Evolutionary conservation across 2,888 invertebrate species (phyloP), one percentile per base, ranked within the genome.

Genomic region (Scaptomyza cyrtandrae): DNA sequence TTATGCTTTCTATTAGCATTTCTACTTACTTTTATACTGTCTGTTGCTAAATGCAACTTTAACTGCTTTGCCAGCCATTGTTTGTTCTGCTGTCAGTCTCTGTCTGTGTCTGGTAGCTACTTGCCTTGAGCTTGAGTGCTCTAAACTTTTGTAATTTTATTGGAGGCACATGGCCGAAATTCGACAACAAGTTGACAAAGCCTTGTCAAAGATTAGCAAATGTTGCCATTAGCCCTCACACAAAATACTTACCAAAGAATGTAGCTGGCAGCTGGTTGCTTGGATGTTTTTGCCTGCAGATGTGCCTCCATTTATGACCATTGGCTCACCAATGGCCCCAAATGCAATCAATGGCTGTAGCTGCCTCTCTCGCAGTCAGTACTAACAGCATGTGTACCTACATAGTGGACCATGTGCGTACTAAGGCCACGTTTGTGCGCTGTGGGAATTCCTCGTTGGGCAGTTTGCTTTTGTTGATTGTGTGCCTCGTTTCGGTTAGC

Each of bases 71-170:
- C 11, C 44, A 37, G 53, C 45, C 46, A 59, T 76, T 76, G 76
- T 76, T 65, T 62, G 53, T 55, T 2, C 19, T 53, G 39, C 71
- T 75, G 55, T 46, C 33, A 43, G 33, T 43, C 29, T 49, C 24
- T 1, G 24, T 24, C 24, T 24, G 0, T 24, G 24, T 5, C 1
- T 0, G 3, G 4, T 24, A 3, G 31, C 19, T 31, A 37, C 35
- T 27, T 46, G 27, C 27, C 39, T 33, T 46, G 10, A 39, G 19
- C 53, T 52, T 46, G 65, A 65, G 54, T 61, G 62, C 62, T 43
- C 41, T 31, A 61, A 85, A 88, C 71, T 88, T 83, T 83, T 60
- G 82, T 78, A 86, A 81, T 86, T 73, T 80, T 83, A 81, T 86
- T 83, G 65, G 35, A 61, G 75, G 64, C 69, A 69, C 49, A 69